These are phyloP conservation scores for Cynopterus sphinx DNA, from an alignment of 2,797 vertebrate species.

Conservation along the genomic window DNA sequence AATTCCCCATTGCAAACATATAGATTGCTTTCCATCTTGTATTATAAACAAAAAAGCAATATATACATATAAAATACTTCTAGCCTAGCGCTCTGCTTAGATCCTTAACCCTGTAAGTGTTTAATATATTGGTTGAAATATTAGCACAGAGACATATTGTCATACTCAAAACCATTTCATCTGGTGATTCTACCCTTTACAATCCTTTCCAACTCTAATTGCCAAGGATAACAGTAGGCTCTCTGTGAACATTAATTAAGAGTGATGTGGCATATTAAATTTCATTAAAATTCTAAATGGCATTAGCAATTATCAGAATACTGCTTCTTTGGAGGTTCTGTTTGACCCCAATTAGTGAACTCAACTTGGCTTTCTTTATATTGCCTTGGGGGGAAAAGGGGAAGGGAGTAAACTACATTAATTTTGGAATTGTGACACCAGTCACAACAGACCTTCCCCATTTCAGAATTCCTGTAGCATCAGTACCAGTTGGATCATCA, in stretches of 20 bases:
- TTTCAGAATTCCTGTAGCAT: not conserved
- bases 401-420: not conserved
- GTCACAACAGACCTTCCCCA: not conserved
- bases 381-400: not conserved
- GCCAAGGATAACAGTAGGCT: not conserved
- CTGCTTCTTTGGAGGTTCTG: constrained; percentile 32
- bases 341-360: constrained; percentile 51
- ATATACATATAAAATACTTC: not conserved
- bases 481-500: not conserved
- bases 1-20: not conserved
- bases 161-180: not conserved
- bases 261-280: constrained; percentile 37
- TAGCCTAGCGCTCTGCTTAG: not conserved
- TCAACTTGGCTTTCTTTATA: constrained; percentile 38
- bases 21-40: not conserved
- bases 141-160: not conserved
- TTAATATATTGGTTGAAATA: constrained; percentile 32
- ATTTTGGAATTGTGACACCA: not conserved
- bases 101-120: not conserved
- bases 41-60: not conserved
- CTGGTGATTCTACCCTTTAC: not conserved
- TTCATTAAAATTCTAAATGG: constrained; percentile 62
- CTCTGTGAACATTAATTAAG: constrained; percentile 48
- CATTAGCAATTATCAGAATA: constrained; percentile 36
- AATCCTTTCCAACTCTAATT: constrained; percentile 19